These are phyloP conservation scores for Drosophila kuntzei DNA, from an alignment of 2,888 invertebrate species.

Conservation along the genomic window DNA sequence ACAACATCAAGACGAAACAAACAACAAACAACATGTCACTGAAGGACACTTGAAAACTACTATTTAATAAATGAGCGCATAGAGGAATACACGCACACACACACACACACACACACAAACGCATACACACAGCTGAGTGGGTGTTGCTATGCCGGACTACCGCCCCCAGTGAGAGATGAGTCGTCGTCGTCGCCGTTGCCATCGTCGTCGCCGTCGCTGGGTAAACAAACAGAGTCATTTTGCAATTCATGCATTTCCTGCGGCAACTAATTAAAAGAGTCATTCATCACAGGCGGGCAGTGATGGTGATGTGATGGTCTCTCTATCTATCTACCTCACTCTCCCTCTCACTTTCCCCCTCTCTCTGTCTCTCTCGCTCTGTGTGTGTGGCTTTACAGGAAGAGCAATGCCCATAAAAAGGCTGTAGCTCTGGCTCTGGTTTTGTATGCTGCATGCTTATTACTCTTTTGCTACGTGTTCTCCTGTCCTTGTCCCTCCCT, in stretches of 20 bases:
- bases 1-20: slow-evolving; percentile 58
- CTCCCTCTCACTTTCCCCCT: slow-evolving; percentile 3
- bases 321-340: slow-evolving; percentile 8
- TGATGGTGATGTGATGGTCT: slow-evolving; percentile 73
- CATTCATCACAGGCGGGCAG: slow-evolving; percentile 84
- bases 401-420: slow-evolving; percentile 55
- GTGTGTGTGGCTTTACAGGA: slow-evolving; percentile 44
- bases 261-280: slow-evolving; percentile 86
- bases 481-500: slow-evolving; percentile 16
- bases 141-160: slow-evolving; percentile 43
- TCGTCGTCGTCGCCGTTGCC: slow-evolving; percentile 26
- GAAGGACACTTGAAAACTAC: slow-evolving; percentile 83
- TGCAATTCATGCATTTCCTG: slow-evolving; percentile 85
- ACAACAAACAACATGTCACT: slow-evolving; percentile 78
- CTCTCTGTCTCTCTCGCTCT: slow-evolving; percentile 2
- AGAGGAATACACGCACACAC: slow-evolving; percentile 53
- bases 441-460: slow-evolving; percentile 78
- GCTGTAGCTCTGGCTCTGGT: slow-evolving; percentile 36
- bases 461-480: slow-evolving; percentile 76
- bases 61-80: slow-evolving; percentile 83
- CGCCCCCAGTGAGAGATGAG: slow-evolving; percentile 57
- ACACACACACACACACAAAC: slow-evolving; percentile 17
- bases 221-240: slow-evolving; percentile 83
- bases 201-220: slow-evolving; percentile 51
- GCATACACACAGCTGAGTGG: slow-evolving; percentile 22